A percentile compares a stretch with the other conserved stretches of the same genome.
Conservation (phyloP, 2,113 vertebrate genomes). For the Athene noctua region DNA sequence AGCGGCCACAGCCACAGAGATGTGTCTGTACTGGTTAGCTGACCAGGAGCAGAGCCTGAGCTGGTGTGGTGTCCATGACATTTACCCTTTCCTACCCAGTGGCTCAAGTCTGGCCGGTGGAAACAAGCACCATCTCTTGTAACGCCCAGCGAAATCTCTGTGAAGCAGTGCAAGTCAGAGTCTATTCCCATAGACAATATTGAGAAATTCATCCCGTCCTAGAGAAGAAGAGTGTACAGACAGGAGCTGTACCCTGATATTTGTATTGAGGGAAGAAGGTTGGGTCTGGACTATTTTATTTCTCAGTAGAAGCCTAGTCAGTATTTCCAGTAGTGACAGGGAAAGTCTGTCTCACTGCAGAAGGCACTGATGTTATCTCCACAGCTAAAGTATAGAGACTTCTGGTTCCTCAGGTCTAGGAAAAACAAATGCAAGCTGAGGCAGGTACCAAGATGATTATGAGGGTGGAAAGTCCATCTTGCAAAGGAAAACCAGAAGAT, state of each 20-base stretch:
- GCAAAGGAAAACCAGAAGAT: not conserved
- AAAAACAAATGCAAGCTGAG: not conserved
- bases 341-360: not conserved
- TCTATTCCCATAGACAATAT: not conserved
- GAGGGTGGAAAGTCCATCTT: not conserved
- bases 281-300: not conserved
- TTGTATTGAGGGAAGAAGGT: not conserved
- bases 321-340: not conserved
- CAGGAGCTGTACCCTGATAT: not conserved
- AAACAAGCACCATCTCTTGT: not conserved
- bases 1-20: not conserved
- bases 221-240: not conserved
- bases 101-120: not conserved
- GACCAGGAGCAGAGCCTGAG: not conserved
- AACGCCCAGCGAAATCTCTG: not conserved
- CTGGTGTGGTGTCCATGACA: not conserved
- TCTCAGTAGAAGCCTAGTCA: not conserved
- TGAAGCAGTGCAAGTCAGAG: not conserved
- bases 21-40: no score
- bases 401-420: not conserved
- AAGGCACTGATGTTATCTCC: not conserved
- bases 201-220: not conserved
- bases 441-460: not conserved
- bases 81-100: accelerated
- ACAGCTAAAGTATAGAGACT: not conserved